Evolutionary conservation across 1,140 invertebrate species (phyloP), one percentile per base, ranked within the genome.

Genomic region (Diabrotica virgifera): DNA sequence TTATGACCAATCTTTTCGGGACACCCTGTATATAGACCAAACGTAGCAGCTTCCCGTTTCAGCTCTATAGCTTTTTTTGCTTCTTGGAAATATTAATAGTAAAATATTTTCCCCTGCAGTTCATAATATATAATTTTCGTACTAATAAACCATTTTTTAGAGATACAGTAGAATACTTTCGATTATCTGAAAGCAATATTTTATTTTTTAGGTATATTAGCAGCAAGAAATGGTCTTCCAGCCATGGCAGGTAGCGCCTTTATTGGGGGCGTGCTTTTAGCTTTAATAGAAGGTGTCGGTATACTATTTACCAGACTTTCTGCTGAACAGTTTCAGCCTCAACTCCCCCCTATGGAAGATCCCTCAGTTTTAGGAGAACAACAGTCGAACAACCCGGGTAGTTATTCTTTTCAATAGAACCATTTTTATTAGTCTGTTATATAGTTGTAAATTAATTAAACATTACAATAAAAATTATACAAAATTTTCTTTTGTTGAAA

Each of bases 211-310:
- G 58, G 58, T 9, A 92, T 99, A 72, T 82, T 99, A 66, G 93
- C 97, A 38, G 92, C 96, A 8, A 86, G 97, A 85, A 96, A 93
- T 84, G 97, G 97, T 76, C 79, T 89, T n/a, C 90, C 89, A 58
- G 92, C 95, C 0, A 99, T 99, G 95, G 87, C 92, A 65, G 96
- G 94, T 5, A 97, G 95, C 82, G 97, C 96, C 11, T 81, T 98
- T 36, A 92, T 99, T 67, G 97, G 96, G 59, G 96, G 95, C 65
- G 88, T 98, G 55, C 82, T 99, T 37, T 82, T 99, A 61, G 95
- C 95, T 46, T 82, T 99, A 65, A 99, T 99, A 71, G 97, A 99
- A 87, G 97, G 96, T 64, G 87, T 98, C 69, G 93, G 95, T 63
- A 96, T 99, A 70, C 82, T 97, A 75, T 90, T 97, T 73, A 97